Evolutionary conservation across 2,113 vertebrate species (phyloP).

Genomic region (Proteles cristata): DNA sequence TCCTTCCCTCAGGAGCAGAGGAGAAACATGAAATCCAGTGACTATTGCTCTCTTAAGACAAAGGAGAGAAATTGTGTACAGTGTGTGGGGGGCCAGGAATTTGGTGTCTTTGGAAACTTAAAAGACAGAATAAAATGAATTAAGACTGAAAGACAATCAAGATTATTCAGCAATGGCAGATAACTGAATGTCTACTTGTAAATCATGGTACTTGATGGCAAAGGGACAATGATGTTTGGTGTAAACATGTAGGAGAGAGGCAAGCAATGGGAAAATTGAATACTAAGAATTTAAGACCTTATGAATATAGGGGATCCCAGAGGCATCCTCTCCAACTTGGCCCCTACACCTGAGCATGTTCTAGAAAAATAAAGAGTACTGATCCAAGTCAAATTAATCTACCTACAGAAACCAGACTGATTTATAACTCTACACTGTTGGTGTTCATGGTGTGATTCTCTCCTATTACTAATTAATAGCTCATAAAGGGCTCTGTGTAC

Average conservation of each 20-base stretch:
- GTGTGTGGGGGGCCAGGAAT: neutral
- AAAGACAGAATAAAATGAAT: conserved; percentile 15
- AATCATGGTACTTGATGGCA: neutral
- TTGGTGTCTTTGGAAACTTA: neutral
- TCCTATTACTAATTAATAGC: conserved; percentile 24
- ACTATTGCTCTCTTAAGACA: neutral
- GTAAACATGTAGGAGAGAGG: neutral
- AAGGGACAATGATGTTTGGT: neutral
- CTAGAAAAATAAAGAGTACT: conserved; percentile 28
- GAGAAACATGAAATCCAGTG: neutral
- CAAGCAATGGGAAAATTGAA: neutral
- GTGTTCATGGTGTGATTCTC: neutral
- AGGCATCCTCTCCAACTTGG: neutral
- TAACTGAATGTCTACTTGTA: neutral
- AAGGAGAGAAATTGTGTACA: neutral
- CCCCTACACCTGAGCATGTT: neutral
- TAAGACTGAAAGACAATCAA: conserved; percentile 42
- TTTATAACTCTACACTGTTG: conserved; percentile 31
- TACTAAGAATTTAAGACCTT: neutral
- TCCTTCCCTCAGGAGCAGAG: neutral
- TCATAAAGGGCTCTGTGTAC: neutral
- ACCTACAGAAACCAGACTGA: neutral
- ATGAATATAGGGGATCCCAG: neutral
- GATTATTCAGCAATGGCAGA: neutral
- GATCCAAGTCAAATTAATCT: conserved; percentile 13